Base-by-base conservation (phyloP, 2,113 vertebrate species). In the Spilogale gracilis region DNA sequence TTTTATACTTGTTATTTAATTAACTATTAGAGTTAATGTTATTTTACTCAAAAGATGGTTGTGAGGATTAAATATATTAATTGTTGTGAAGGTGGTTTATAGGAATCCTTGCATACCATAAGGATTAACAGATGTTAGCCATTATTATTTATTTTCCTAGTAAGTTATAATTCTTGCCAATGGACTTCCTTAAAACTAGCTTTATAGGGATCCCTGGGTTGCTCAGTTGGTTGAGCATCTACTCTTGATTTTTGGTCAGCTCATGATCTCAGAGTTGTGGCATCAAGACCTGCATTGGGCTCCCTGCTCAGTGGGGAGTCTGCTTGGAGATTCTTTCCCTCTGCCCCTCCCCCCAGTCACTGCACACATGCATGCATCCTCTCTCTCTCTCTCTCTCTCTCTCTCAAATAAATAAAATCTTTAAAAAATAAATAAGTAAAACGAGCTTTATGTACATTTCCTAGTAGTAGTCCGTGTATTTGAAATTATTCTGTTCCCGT, bases 71-170 rank as follows among this genome's bases (percentile, higher is more conserved):
- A 78, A 65, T 83, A 10, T 82, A 52, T 81, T 95, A 58, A 67
- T 67, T 73, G 92, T 76, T 87, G 58, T 74, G 71, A 80, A 73
- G 16, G 76, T 81, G 25, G 17, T 95, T 86, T 82, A 74, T 74
- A 27, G 61, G 54, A 76, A 96, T 38, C 17, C 52, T 96, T 95
- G 13, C 13, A 54, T 89, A 61, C 85, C 2, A 23, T 81, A 95
- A 85, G 14, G n/a, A 43, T 38, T 6, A 80, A 27, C 85, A 74
- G 58, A 81, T 27, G 60, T 69, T 92, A 82, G 48, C n/a, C 25
- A 21, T 85, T 81, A 16, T 84, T 93, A 48, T 9, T 91, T 94
- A 71, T 80, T 97, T 93, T 91, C n/a, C 27, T 89, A 81, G 45
- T 71, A 67, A 85, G 18, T 69, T 93, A 18, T 65, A 81, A 76